Evolutionary conservation across 1,140 invertebrate genomes (phyloP).

Genomic region (Pogonomyrmex californicus): DNA sequence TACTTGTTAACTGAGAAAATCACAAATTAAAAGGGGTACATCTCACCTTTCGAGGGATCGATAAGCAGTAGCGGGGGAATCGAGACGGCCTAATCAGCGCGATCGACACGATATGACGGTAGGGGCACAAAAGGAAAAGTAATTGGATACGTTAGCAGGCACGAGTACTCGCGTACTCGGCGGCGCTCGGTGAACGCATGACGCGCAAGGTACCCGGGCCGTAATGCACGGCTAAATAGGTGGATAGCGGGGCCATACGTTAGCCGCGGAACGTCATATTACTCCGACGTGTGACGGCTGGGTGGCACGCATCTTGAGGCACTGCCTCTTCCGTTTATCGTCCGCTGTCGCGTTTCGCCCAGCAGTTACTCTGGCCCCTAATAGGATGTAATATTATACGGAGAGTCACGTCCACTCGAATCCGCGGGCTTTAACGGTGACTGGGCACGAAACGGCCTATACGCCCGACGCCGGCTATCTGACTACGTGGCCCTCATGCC

Average conservation of each 20-base stretch:
- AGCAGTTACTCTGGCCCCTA: conserved; percentile 84
- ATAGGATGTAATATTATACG: conserved; percentile 86
- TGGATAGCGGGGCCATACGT: conserved; percentile 45
- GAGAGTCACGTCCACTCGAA: conserved; percentile 84
- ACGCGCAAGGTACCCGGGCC: conserved; percentile 20
- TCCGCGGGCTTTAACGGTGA: conserved; percentile 84
- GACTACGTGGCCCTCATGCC: not conserved
- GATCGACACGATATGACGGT: conserved; percentile 16
- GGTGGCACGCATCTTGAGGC: conserved; percentile 78
- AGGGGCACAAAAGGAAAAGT: conserved; percentile 28
- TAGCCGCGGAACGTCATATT: conserved; percentile 61
- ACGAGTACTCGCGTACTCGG: conserved; percentile 26
- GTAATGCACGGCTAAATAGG: conserved; percentile 53
- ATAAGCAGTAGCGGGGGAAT: not conserved
- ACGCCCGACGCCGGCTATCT: conserved; percentile 33
- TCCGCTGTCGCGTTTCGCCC: conserved; percentile 84
- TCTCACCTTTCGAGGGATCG: not conserved
- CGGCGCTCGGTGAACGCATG: conserved; percentile 5
- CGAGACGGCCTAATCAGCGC: not conserved
- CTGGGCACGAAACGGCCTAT: conserved; percentile 81
- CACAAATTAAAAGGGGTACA: not conserved
- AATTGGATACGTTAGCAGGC: conserved; percentile 34
- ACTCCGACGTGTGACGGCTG: conserved; percentile 74
- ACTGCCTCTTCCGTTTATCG: conserved; percentile 80
- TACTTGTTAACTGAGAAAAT: not conserved